Evolutionary conservation across 1,140 invertebrate genomes (phyloP), one percentile per base, ranked within the genome.

Genomic region (Drosophila leontia): DNA sequence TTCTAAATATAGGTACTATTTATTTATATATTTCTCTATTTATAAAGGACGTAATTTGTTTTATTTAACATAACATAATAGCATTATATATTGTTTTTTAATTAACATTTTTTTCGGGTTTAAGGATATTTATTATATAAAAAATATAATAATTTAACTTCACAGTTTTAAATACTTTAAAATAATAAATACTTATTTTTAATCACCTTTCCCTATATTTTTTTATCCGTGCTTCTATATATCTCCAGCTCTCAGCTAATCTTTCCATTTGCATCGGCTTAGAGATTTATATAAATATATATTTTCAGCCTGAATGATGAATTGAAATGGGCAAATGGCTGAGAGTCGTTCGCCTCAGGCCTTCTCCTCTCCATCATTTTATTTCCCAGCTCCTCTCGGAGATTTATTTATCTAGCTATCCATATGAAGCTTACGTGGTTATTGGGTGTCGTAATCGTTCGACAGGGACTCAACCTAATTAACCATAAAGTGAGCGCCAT

Each of bases 391-490:
- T 50, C 34, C 41, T 62, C 58, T 57, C n/a, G 17, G 29, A 58
- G 26, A 58, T 45, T 44, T 47, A 58, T 50, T 44, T 42, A 69
- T 50, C 48, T 65, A 69, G 51, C 50, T 70, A 55, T 65, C 70
- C 63, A 47, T 17, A 71, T 48, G 58, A 62, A 65, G 59, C 72
- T 61, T 77, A 75, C 69, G 45, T 74, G 60, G 64, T 70, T 80
- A 64, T 87, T 78, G 78, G 85, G 85, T 88, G 84, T 88, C 85
- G 84, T 81, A 88, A 84, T 88, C 84, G 74, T 81, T 75, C 32
- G 85, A 88, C 84, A 87, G 80, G 82, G 84, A 82, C 77, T 88
- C 80, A 84, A 80, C 77, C 84, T 81, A 88, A 88, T 88, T 90
- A 80, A 70, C 85, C 84, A 80, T 84, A 71, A 88, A 80, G 78